Evolutionary conservation across 92 coral and sea anemone genomes (phyloP), one percentile per base, ranked within the genome.

Genomic region (Palythoa grandiflora): DNA sequence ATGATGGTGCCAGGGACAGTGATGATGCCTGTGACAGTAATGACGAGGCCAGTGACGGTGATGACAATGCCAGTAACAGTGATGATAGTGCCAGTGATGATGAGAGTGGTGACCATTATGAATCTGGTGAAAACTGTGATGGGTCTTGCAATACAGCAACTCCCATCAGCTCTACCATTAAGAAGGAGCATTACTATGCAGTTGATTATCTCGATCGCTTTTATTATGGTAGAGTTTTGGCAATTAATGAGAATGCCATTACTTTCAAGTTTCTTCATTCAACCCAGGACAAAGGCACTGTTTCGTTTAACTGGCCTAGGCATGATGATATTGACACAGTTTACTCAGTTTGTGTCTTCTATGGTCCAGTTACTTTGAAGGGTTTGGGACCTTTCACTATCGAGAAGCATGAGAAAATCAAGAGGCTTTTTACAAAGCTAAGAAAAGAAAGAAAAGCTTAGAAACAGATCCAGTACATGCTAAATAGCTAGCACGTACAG

Each of bases 161-260:
- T 54, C 60, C 60, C 60, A 54, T 54, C 60, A 54, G 60, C 60
- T 54, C 60, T 54, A 54, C 60, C 60, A 54, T 54, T 54, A 54
- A 54, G 60, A 54, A 54, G 60, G 77, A 81, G 47, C 44, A 17
- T 38, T 86, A 86, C 73, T 86, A 86, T 76, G 84, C 50, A 50
- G 87, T 86, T 75, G 89, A 86, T 73, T 86, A 75, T 61, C 20
- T 86, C 40, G 77, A 86, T 72, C 53, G 77, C 28, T 86, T 74
- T 75, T 86, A 86, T 84, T 15, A 74, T 86, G 89, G 89, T 48
- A 86, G 89, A 35, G 16, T 86, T 38, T 61, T 86, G 73, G 65
- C 89, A n/a, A 75, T 50, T 19, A 10, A 53, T 20, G 16, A 39
- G 54, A 84, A 74, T 48, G 17, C 63, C 38, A 10, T 87, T 37